These are phyloP conservation scores for Amphilophus citrinellus DNA, from an alignment of 2,113 vertebrate genomes.

Conservation along the genomic window DNA sequence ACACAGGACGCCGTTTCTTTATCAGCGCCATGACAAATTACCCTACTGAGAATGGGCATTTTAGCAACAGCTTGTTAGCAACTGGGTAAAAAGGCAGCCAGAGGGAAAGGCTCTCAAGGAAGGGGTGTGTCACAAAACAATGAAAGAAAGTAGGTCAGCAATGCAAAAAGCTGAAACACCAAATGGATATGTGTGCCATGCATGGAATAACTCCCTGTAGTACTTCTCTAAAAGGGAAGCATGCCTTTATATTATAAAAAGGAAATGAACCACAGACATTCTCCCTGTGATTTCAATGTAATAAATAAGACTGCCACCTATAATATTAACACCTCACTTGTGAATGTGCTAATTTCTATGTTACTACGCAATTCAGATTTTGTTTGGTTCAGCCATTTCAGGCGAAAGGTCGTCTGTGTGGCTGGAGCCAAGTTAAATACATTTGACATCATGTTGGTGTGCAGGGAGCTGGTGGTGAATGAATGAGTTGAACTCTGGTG, in stretches of 20 bases:
- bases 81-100: conserved; percentile 21
- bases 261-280: not conserved
- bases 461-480: not conserved
- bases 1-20: not conserved
- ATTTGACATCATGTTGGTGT: not conserved
- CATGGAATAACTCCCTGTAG: not conserved
- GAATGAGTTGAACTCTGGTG: conserved; percentile 11
- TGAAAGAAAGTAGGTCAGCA: conserved; percentile 60
- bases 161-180: conserved; percentile 26
- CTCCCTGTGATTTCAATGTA: not conserved
- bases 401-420: not conserved
- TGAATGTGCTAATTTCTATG: not conserved
- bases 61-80: conserved; percentile 19
- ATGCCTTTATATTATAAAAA: not conserved
- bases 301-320: not conserved
- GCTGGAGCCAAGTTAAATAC: not conserved
- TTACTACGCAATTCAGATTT: not conserved
- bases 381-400: not conserved
- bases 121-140: conserved; percentile 55
- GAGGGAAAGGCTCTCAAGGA: conserved; percentile 26
- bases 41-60: conserved; percentile 5
- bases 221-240: not conserved
- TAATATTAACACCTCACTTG: not conserved
- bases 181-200: not conserved
- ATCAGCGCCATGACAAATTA: conserved; percentile 1